A percentile compares a stretch with the other conserved stretches of the same genome.
These are phyloP conservation scores for Cyclophora punctaria DNA, from an alignment of 2,888 invertebrate species.

Conservation along the genomic window DNA sequence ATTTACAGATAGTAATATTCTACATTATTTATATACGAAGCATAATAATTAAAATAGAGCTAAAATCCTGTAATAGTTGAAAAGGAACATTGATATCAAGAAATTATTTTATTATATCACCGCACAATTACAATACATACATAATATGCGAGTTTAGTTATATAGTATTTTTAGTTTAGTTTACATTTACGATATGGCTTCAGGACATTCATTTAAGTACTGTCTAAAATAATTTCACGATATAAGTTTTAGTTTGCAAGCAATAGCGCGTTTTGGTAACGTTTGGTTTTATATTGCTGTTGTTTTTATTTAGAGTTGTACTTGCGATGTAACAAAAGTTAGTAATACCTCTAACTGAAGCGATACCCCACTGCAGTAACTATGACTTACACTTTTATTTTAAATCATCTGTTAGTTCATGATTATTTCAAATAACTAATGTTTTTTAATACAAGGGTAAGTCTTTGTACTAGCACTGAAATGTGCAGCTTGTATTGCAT, in stretches of 20 bases:
- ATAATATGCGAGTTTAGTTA: too few relatives aligned
- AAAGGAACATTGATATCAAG: neutral
- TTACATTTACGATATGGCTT: too few relatives aligned
- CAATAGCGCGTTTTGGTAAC: conserved; percentile 22
- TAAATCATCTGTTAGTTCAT: too few relatives aligned
- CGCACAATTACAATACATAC: neutral
- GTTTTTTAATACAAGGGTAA: too few relatives aligned
- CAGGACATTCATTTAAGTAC: too few relatives aligned
- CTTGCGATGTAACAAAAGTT: conserved; percentile 24
- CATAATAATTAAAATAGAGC: conserved; percentile 33
- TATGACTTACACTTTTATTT: too few relatives aligned
- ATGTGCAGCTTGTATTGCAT: too few relatives aligned
- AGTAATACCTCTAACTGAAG: too few relatives aligned
- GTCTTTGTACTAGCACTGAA: too few relatives aligned
- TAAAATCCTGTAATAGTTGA: conserved; percentile 11
- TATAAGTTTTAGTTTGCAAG: conserved; percentile 17
- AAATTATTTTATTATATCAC: conserved; percentile 9
- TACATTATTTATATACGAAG: conserved; percentile 26
- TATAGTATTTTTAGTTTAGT: too few relatives aligned
- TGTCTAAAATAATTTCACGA: conserved; percentile 26
- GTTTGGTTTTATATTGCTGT: conserved; percentile 33
- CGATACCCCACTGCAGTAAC: too few relatives aligned
- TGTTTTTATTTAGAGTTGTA: conserved; percentile 32
- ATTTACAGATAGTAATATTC: conserved; percentile 28
- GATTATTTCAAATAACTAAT: too few relatives aligned